These are phyloP conservation scores for Mungos mungo DNA, from an alignment of 2,113 vertebrate species.

Conservation along the genomic window DNA sequence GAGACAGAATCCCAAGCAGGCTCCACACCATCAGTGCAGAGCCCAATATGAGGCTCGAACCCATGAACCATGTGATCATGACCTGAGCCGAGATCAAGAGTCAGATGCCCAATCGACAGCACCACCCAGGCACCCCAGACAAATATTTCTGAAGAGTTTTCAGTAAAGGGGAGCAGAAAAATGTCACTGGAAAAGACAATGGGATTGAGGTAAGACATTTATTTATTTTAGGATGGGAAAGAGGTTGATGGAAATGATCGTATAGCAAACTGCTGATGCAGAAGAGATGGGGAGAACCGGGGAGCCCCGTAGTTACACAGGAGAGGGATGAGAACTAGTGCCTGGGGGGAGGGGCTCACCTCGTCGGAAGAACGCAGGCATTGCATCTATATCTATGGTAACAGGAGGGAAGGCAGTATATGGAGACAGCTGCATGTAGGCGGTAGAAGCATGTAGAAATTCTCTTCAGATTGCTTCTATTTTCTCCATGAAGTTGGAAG, in stretches of 20 bases:
- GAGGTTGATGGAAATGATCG: not conserved
- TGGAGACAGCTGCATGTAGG: conserved; percentile 5
- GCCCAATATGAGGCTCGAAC: no score
- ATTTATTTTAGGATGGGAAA: conserved; percentile 1
- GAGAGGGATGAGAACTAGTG: not conserved
- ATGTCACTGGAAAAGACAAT: conserved; percentile 15
- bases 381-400: not conserved
- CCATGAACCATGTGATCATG: no score
- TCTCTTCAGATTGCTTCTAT: conserved; percentile 58
- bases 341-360: not conserved
- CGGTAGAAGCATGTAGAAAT: not conserved
- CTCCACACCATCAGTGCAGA: no score
- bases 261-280: not conserved
- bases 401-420: not conserved
- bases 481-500: conserved; percentile 55
- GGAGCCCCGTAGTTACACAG: not conserved
- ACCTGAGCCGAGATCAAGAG: no score
- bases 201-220: not conserved
- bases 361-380: not conserved
- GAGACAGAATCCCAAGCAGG: no score
- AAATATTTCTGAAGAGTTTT: not conserved
- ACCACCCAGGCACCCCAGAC: not conserved
- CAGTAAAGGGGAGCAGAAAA: not conserved
- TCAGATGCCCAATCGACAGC: no score
- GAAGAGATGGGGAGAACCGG: not conserved